Conservation (phyloP, 2,888 invertebrate genomes). For the Phlogophora meticulosa region DNA sequence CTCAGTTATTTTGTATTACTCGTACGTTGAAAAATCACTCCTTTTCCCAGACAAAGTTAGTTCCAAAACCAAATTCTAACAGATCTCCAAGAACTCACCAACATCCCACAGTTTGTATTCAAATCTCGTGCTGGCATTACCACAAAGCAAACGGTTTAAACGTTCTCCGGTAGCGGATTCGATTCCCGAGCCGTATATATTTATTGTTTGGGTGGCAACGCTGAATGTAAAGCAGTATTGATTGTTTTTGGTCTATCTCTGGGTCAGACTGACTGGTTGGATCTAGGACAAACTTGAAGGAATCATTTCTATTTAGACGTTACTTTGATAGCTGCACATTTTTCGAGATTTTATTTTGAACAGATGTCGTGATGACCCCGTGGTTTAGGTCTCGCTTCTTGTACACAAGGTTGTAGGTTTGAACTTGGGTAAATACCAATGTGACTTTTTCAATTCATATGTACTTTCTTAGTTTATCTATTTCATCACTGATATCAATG, state of each 20-base stretch:
- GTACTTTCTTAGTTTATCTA: too few relatives aligned
- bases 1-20: too few relatives aligned
- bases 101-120: conserved; percentile 54
- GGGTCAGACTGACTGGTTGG: conserved; percentile 13
- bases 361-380: too few relatives aligned
- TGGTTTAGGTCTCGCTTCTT: too few relatives aligned
- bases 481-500: too few relatives aligned
- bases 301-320: too few relatives aligned
- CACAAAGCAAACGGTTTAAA: conserved; percentile 62
- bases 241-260: conserved; percentile 17
- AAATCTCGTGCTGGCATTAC: conserved; percentile 55
- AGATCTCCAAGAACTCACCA: not conserved
- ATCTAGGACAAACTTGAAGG: not conserved
- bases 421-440: too few relatives aligned
- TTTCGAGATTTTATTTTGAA: too few relatives aligned
- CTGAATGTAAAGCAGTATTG: conserved; percentile 59
- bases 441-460: too few relatives aligned
- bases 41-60: not conserved
- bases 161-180: conserved; percentile 49
- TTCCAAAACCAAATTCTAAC: conserved; percentile 5
- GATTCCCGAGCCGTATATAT: conserved; percentile 61
- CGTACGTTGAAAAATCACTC: not conserved
- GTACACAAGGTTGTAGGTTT: too few relatives aligned
- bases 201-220: conserved; percentile 61
- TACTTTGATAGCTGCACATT: too few relatives aligned